Conservation (phyloP, 2,888 invertebrate genomes). For the Electrophaes corylata region DNA sequence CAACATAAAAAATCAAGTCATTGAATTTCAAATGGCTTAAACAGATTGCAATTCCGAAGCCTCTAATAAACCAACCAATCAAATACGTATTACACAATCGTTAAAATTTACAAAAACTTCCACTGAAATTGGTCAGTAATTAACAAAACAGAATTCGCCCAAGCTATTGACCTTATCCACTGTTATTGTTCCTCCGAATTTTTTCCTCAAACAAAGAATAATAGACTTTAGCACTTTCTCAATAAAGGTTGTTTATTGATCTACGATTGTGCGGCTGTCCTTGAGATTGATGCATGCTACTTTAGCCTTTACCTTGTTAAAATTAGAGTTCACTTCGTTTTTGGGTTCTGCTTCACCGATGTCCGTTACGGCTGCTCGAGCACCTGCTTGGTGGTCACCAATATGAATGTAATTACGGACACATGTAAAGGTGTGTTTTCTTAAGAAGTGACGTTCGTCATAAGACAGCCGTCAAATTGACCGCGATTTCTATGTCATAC, state of each 20-base stretch:
- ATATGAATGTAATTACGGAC: conserved; percentile 79
- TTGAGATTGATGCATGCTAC: conserved; percentile 46
- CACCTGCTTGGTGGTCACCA: conserved; percentile 79
- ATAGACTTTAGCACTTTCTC: conserved; percentile 54
- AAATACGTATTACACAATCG: conserved; percentile 32
- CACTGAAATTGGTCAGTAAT: conserved; percentile 61
- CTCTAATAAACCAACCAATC: conserved; percentile 21
- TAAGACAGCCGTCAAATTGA: background rate
- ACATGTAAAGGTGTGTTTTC: conserved; percentile 43
- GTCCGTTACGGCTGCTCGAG: conserved; percentile 68
- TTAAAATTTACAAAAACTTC: conserved; percentile 40
- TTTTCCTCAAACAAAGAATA: conserved; percentile 43
- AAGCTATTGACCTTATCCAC: conserved; percentile 77
- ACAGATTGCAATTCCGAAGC: conserved; percentile 3
- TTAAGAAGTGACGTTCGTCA: background rate
- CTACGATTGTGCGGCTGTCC: conserved; percentile 52
- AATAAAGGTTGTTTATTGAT: conserved; percentile 66
- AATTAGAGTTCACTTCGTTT: conserved; percentile 30
- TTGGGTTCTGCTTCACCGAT: conserved; percentile 63
- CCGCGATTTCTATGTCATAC: too few relatives aligned
- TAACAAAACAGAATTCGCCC: conserved; percentile 76
- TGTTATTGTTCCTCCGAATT: conserved; percentile 46
- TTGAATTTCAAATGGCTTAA: background rate
- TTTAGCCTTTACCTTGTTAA: conserved; percentile 39
- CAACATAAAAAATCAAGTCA: background rate